Evolutionary conservation across 2,797 vertebrate genomes (phyloP).

Genomic region (Ctenochaetus hawaiiensis): DNA sequence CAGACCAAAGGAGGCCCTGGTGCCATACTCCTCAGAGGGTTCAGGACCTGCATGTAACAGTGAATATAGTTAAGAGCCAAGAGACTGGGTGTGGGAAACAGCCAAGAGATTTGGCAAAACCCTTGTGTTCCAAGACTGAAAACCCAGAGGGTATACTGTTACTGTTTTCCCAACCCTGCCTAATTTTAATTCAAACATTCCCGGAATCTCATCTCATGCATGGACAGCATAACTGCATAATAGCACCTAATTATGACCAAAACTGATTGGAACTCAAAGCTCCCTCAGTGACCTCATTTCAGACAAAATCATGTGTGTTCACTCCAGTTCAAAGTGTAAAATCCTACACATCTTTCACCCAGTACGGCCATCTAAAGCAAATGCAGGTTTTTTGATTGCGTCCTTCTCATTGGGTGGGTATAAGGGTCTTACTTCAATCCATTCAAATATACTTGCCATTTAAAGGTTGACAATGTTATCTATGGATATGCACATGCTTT

Average conservation of each 20-base stretch:
- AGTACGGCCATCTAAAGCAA: slow-evolving; percentile 12
- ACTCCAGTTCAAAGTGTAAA: neutral
- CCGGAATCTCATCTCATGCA: slow-evolving; percentile 38
- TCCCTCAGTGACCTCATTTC: neutral
- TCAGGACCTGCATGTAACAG: slow-evolving; percentile 82
- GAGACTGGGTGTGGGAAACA: neutral
- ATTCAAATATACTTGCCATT: slow-evolving; percentile 40
- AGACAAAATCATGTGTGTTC: slow-evolving; percentile 27
- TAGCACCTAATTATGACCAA: slow-evolving; percentile 12
- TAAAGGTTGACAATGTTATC: slow-evolving; percentile 67
- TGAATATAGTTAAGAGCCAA: neutral
- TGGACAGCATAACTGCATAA: slow-evolving; percentile 9
- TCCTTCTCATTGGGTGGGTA: slow-evolving; percentile 1
- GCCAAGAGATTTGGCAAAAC: neutral
- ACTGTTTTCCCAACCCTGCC: slow-evolving; percentile 14
- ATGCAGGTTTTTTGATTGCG: neutral
- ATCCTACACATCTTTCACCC: slow-evolving; percentile 24
- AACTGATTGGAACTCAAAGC: slow-evolving; percentile 1
- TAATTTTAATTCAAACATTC: slow-evolving; percentile 38
- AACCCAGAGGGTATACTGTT: slow-evolving; percentile 8
- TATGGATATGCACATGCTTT: slow-evolving; percentile 63
- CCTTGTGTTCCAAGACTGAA: slow-evolving; percentile 10
- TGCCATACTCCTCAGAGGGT: slow-evolving; percentile 84
- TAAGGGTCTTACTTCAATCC: neutral
- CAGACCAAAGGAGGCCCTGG: slow-evolving; percentile 86